Conservation (phyloP, 2,113 vertebrate genomes). For the Beaufortia kweichowensis region DNA sequence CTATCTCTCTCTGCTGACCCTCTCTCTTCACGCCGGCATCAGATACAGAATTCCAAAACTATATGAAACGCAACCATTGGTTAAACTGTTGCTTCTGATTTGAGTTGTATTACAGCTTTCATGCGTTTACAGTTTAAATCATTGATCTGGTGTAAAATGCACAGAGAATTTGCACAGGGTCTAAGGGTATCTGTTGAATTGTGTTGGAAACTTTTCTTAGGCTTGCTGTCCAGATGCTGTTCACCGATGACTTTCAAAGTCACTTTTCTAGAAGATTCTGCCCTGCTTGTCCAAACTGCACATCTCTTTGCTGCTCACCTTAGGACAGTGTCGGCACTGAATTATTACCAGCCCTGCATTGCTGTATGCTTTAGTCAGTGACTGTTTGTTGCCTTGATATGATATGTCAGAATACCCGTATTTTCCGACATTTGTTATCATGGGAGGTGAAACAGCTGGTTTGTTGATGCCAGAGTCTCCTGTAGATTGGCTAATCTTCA, state of each 20-base stretch:
- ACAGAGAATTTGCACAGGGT: too few species aligned
- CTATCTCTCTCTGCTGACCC: too few species aligned
- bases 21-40: too few species aligned
- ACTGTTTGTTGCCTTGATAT: conserved; percentile 16
- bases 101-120: too few species aligned
- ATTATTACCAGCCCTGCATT: conserved; percentile 22
- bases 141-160: too few species aligned
- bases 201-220: conserved; percentile 17
- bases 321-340: conserved; percentile 14
- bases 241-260: not conserved
- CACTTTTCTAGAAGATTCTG: not conserved
- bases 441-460: conserved; percentile 10
- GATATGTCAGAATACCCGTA: conserved; percentile 15
- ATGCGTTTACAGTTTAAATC: too few species aligned
- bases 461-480: conserved; percentile 11
- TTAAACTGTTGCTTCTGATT: too few species aligned
- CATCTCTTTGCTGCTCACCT: conserved; percentile 40
- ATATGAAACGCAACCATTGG: too few species aligned
- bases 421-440: conserved; percentile 38
- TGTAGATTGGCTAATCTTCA: conserved; percentile 17
- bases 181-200: too few species aligned
- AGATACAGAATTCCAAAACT: too few species aligned
- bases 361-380: not conserved
- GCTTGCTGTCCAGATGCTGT: not conserved
- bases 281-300: not conserved